Evolutionary conservation across 2,888 invertebrate genomes (phyloP).

Genomic region (Phortica magna): DNA sequence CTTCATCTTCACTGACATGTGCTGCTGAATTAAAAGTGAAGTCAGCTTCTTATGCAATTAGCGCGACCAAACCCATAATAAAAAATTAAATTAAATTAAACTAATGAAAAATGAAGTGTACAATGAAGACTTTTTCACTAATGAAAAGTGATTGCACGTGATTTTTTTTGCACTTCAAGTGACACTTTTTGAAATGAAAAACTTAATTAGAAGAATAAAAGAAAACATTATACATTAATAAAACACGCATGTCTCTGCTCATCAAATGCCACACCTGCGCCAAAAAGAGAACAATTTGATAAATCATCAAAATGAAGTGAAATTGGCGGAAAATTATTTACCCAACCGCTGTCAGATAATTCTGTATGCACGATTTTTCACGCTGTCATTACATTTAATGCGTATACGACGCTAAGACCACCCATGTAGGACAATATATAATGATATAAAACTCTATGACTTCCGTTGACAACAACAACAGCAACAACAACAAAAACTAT

Average conservation of each 20-base stretch:
- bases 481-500: not conserved
- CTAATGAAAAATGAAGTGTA: not conserved
- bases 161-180: not conserved
- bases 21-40: not conserved
- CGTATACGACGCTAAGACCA: not conserved
- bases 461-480: slow-evolving; percentile 37
- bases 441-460: slow-evolving; percentile 45
- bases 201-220: not conserved
- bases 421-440: slow-evolving; percentile 26
- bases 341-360: slow-evolving; percentile 57
- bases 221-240: not conserved
- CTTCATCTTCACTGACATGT: not conserved
- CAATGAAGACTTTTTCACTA: not conserved
- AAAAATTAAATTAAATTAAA: too few relatives aligned
- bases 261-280: slow-evolving; percentile 48
- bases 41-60: slow-evolving; percentile 1
- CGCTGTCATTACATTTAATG: slow-evolving; percentile 61
- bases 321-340: slow-evolving; percentile 24
- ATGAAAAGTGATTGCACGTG: not conserved
- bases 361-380: slow-evolving; percentile 60
- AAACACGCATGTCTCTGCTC: not conserved
- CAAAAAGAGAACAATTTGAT: not conserved
- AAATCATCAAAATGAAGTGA: slow-evolving; percentile 4
- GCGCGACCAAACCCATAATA: slow-evolving; percentile 4
- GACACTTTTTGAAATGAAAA: slow-evolving; percentile 6